phyloP scores from a whole-genome alignment of 2,113 vertebrate species.

The Crotalus horridus region DNA sequence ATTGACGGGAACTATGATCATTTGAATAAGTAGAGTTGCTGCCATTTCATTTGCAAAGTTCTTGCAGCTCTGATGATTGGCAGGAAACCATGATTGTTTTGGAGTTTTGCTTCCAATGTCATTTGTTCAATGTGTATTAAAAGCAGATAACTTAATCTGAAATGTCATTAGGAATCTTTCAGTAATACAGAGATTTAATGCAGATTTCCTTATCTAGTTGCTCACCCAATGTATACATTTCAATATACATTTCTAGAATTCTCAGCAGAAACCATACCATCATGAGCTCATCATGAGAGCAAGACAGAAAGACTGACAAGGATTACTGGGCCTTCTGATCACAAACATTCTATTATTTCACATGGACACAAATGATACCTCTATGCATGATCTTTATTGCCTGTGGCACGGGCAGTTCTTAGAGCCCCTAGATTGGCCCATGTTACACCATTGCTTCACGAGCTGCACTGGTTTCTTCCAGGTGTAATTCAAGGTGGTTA shows the following conservation, averaged over 20 bases:
- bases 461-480: too few relatives aligned
- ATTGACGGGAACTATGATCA: conserved; percentile 33
- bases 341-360: too few relatives aligned
- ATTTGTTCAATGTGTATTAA: background rate
- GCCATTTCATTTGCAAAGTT: conserved; percentile 47
- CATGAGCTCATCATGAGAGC: too few relatives aligned
- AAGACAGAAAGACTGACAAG: too few relatives aligned
- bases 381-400: too few relatives aligned
- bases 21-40: conserved; percentile 33
- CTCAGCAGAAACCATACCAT: background rate
- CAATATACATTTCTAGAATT: background rate
- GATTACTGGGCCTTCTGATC: too few relatives aligned
- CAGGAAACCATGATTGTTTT: background rate
- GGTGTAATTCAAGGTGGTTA: too few relatives aligned
- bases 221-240: background rate
- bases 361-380: too few relatives aligned
- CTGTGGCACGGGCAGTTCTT: too few relatives aligned
- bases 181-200: background rate
- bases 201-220: background rate
- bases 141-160: background rate
- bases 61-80: conserved; percentile 26
- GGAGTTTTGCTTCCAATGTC: conserved; percentile 15
- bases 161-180: background rate
- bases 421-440: too few relatives aligned
- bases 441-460: too few relatives aligned